phyloP scores from a whole-genome alignment of 2,797 vertebrate species.

The Channallabes apus region DNA sequence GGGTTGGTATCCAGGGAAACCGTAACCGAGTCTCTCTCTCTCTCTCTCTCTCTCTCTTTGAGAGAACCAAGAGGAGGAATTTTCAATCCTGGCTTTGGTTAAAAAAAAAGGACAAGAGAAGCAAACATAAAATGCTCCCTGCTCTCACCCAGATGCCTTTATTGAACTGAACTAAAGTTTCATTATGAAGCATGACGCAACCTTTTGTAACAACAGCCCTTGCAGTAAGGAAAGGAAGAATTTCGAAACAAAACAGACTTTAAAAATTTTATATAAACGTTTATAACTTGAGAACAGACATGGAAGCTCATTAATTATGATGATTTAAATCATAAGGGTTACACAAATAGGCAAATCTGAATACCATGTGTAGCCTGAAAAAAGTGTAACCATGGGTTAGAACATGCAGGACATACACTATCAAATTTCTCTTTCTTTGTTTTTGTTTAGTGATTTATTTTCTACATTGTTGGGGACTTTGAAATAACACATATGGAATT shows the following conservation, averaged over 20 bases:
- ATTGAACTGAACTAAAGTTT: neutral
- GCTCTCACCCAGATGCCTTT: neutral
- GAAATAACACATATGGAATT: no score
- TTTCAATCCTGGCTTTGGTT: slow-evolving; percentile 11
- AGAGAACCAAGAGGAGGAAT: slow-evolving; percentile 11
- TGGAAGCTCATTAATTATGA: neutral
- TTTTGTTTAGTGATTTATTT: no score
- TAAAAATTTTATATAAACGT: no score
- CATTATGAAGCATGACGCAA: slow-evolving; percentile 12
- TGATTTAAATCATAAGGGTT: neutral
- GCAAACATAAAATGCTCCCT: slow-evolving; percentile 11
- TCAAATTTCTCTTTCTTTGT: no score
- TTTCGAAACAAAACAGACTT: neutral
- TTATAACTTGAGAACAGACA: neutral
- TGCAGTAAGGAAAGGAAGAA: neutral
- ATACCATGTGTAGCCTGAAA: no score
- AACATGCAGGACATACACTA: neutral
- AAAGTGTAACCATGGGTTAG: neutral
- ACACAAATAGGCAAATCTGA: neutral
- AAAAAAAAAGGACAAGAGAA: slow-evolving; percentile 7
- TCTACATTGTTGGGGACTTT: no score
- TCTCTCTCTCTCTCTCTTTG: neutral
- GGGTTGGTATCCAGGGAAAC: slow-evolving; percentile 75
- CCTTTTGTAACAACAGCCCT: neutral
- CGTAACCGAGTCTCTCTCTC: slow-evolving; percentile 26